These are phyloP conservation scores for Tipula vernalis DNA, from an alignment of 2,888 invertebrate genomes.

Conservation along the genomic window DNA sequence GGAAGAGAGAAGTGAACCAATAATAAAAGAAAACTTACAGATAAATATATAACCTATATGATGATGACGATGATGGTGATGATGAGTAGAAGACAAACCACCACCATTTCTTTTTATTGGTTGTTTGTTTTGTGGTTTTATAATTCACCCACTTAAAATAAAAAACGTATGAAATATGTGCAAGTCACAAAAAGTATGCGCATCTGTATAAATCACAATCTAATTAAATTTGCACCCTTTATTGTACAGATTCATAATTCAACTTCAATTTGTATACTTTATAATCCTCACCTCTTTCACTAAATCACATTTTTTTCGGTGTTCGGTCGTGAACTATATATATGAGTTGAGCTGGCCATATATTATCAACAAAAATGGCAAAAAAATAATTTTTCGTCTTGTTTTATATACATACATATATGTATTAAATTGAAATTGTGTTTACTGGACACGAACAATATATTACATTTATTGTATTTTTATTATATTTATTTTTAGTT, in stretches of 20 bases:
- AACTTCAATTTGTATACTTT: neutral
- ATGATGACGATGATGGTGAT: too few species aligned
- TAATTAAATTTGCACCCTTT: neutral
- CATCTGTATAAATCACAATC: neutral
- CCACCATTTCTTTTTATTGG: neutral
- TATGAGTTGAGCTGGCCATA: neutral
- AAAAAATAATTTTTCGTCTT: neutral
- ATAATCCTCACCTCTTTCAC: neutral
- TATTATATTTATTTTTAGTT: slow-evolving; percentile 6
- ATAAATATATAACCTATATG: neutral
- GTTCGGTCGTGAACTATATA: neutral
- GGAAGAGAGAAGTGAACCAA: neutral
- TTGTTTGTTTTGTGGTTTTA: neutral
- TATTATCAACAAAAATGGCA: neutral
- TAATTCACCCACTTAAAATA: neutral
- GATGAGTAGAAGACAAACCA: neutral
- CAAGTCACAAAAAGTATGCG: neutral
- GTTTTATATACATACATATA: neutral
- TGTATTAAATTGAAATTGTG: slow-evolving; percentile 9
- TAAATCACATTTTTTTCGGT: neutral
- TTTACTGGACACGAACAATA: slow-evolving; percentile 12
- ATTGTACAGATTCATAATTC: neutral
- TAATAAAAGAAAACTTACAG: neutral
- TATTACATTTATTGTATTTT: slow-evolving; percentile 12
- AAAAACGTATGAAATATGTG: neutral